phyloP scores from a whole-genome alignment of 2,797 vertebrate species.

The Tarsius wallacei region DNA sequence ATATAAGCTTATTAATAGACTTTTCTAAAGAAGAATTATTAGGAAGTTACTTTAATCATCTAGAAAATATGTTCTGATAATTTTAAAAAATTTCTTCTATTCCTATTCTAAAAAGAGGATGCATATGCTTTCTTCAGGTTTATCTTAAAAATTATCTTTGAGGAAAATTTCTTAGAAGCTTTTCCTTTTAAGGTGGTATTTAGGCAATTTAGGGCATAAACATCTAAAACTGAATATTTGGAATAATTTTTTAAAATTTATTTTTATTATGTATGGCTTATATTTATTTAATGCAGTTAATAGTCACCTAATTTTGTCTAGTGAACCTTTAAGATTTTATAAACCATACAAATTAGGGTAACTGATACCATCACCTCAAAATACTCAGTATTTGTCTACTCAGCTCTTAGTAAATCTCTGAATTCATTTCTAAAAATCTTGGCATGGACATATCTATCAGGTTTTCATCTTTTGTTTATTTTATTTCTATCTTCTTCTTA shows the following conservation, averaged over 20 bases:
- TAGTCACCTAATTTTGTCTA: neutral
- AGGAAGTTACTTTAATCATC: slow-evolving; percentile 21
- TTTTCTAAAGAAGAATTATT: slow-evolving; percentile 12
- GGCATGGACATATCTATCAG: neutral
- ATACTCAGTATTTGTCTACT: neutral
- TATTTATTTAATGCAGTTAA: neutral
- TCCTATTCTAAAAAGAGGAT: neutral
- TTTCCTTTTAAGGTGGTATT: neutral
- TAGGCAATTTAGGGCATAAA: neutral
- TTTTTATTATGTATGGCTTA: neutral
- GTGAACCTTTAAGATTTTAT: neutral
- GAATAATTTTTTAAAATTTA: neutral
- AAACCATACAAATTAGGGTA: neutral
- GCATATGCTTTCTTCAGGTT: neutral
- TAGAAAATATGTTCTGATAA: neutral
- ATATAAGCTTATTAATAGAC: neutral
- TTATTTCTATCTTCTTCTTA: neutral
- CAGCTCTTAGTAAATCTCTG: neutral
- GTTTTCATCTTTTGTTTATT: neutral
- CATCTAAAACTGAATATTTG: slow-evolving; percentile 8
- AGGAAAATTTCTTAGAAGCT: neutral
- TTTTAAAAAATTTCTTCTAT: neutral
- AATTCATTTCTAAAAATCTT: neutral
- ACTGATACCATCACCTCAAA: neutral
- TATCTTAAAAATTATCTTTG: slow-evolving; percentile 15